phyloP scores from a whole-genome alignment of 2,797 vertebrate genomes.

The Poecilia gillii region DNA sequence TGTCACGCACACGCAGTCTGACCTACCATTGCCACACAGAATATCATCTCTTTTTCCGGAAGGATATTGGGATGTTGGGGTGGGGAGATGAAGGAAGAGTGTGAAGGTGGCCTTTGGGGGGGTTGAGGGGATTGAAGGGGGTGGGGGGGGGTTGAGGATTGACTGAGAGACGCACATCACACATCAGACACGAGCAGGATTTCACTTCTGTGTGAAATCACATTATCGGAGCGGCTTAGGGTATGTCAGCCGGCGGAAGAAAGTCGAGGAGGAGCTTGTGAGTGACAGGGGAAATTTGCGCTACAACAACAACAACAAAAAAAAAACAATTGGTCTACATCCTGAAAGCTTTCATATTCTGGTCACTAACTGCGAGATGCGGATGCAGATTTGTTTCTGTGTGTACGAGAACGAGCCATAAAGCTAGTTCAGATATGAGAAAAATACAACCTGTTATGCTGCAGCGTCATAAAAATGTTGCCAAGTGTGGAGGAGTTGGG shows the following conservation, averaged over 20 bases:
- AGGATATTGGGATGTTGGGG: conserved; percentile 19
- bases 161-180: conserved; percentile 59
- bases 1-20: background rate
- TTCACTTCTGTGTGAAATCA: conserved; percentile 78
- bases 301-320: conserved; percentile 15
- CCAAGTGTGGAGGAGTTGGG: background rate
- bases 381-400: background rate
- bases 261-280: conserved; percentile 40
- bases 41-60: conserved; percentile 69
- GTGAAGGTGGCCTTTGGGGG: conserved; percentile 19
- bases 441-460: background rate
- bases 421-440: background rate
- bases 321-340: conserved; percentile 21
- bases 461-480: background rate
- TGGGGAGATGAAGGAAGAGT: conserved; percentile 7
- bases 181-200: conserved; percentile 71
- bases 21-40: conserved; percentile 48
- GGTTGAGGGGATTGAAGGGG: too few species aligned
- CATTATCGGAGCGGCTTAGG: conserved; percentile 72
- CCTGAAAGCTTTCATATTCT: conserved; percentile 29
- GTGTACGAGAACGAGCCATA: background rate
- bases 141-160: conserved; percentile 25
- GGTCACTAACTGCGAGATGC: conserved; percentile 18
- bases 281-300: conserved; percentile 21
- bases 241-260: conserved; percentile 50